A percentile compares a stretch with the other conserved stretches of the same genome.
phyloP scores from a whole-genome alignment of 2,888 invertebrate genomes.

The Phyto melanocephala region DNA sequence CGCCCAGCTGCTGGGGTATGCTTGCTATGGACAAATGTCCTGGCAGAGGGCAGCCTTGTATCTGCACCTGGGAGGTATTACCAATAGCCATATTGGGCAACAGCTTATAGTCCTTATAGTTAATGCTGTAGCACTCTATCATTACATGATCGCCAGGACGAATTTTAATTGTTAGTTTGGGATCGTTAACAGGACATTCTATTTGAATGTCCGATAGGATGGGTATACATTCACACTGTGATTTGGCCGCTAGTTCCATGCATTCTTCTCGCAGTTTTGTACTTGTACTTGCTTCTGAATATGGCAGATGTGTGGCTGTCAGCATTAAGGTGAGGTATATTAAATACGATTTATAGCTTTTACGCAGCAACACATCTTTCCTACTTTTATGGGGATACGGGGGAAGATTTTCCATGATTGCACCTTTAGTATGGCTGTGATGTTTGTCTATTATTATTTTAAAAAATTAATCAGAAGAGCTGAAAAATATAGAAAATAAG shows the following conservation, averaged over 20 bases:
- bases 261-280: constrained; percentile 71
- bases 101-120: constrained; percentile 72
- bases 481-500: constrained; percentile 40
- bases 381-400: neutral
- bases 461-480: neutral
- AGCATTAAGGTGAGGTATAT: constrained; percentile 6
- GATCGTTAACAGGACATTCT: constrained; percentile 72
- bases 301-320: constrained; percentile 22
- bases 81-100: constrained; percentile 76
- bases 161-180: constrained; percentile 75
- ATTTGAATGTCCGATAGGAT: constrained; percentile 75
- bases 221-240: constrained; percentile 74
- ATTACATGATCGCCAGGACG: constrained; percentile 72
- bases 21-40: constrained; percentile 78
- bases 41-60: constrained; percentile 77
- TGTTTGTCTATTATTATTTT: neutral
- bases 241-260: constrained; percentile 69
- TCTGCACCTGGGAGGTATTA: constrained; percentile 73
- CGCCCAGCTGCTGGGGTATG: constrained; percentile 76
- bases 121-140: constrained; percentile 75
- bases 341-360: neutral
- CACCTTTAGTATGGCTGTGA: neutral
- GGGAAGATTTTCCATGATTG: constrained; percentile 20
- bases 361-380: neutral
- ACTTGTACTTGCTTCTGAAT: neutral